Evolutionary conservation across 2,113 vertebrate genomes (phyloP), one percentile per base, ranked within the genome.

Genomic region (Ia io): DNA sequence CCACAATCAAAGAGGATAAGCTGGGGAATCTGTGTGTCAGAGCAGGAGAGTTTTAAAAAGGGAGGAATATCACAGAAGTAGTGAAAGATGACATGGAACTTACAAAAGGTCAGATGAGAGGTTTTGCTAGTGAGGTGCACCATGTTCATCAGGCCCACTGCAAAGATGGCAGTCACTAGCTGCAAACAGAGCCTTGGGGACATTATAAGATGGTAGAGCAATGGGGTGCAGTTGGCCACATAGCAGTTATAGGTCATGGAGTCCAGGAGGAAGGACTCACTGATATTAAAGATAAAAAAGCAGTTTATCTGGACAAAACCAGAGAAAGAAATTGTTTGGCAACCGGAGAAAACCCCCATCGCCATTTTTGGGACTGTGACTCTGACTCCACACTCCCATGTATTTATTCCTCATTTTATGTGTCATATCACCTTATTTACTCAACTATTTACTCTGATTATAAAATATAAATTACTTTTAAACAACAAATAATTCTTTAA

Each of bases 21-120:
- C 35, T 94, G 82, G 28, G 71, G 37, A 7, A 69, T 30, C 7
- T 49, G 40, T 13, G 69, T 93, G 28, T 96, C 59, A 84, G 83
- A 96, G 53, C 69, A 97, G 42, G 79, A 94, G 30, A 96, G 74
- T 83, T 94, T 91, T 90, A 65, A 93, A 73, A 97, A 65, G 11
- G 88, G 79, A 51, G n/a, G 84, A 6, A 86, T 71, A 53, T 94
- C 92, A 78, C 82, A 96, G 91, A 96, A 97, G 73, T 89, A 96
- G 65, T 91, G 85, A 32, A 47, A 44, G 22, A 96, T 93, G 53
- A 77, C 51, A 59, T n/a, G 92, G 28, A 84, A 76, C 30, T 90
- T 83, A 88, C 37, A 76, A 69, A 96, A 96, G 18, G 6, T 91
- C 4, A 93, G 61, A 63, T 28, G 79, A 77, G 96, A 95, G 8